phyloP scores from a whole-genome alignment of 2,888 invertebrate species.

The Loripinus fragilis region DNA sequence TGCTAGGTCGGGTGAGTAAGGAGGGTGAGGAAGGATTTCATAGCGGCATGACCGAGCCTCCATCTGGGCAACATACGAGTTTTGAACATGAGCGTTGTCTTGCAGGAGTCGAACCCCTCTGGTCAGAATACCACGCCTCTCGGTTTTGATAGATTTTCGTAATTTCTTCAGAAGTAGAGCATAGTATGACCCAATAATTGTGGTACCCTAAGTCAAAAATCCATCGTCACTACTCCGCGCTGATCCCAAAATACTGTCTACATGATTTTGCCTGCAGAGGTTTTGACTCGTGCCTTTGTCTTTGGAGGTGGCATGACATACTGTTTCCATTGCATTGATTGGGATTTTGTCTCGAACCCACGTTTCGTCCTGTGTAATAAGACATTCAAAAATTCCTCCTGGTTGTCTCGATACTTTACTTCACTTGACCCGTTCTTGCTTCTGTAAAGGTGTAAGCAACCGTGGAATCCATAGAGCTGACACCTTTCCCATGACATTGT shows the following conservation, averaged over 20 bases:
- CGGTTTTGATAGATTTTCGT: no score
- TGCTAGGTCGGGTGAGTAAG: neutral
- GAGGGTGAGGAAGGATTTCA: neutral
- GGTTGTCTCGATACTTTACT: no score
- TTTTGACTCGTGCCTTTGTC: neutral
- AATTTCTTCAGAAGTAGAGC: neutral
- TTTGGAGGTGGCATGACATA: neutral
- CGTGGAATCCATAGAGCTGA: no score
- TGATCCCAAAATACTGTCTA: conserved; percentile 1
- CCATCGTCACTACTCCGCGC: neutral
- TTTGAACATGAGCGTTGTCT: no score
- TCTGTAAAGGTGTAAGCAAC: no score
- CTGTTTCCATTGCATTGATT: neutral
- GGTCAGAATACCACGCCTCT: conserved; percentile 12
- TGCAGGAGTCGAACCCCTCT: conserved; percentile 12
- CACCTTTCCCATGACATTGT: no score
- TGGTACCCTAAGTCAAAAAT: neutral
- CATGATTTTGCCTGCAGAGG: conserved; percentile 2
- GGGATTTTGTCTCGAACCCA: no score
- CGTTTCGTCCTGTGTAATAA: no score
- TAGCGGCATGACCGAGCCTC: neutral
- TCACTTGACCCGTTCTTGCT: no score
- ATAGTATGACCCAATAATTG: conserved; percentile 14
- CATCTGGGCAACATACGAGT: neutral
- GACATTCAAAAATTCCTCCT: no score